Evolutionary conservation across 2,113 vertebrate genomes (phyloP).

Genomic region (Nibea coibor): DNA sequence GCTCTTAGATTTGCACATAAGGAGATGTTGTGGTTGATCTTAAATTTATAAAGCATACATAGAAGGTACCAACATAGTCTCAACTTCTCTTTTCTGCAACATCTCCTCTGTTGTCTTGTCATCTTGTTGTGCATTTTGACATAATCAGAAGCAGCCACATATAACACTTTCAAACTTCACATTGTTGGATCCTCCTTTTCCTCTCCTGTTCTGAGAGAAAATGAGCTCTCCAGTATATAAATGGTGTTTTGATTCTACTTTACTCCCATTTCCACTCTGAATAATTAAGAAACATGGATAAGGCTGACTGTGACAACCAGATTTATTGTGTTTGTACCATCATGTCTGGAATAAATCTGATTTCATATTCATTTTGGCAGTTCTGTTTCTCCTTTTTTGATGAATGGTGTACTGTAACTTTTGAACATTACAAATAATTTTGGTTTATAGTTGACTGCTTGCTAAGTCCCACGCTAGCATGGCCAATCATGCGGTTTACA

Average conservation of each 20-base stretch:
- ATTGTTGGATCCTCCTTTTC: slow-evolving; percentile 46
- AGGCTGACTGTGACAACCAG: slow-evolving; percentile 63
- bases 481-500: not conserved
- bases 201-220: slow-evolving; percentile 55
- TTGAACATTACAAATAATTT: not conserved
- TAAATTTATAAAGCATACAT: not conserved
- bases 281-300: slow-evolving; percentile 37
- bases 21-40: not conserved
- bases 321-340: slow-evolving; percentile 68
- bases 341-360: slow-evolving; percentile 72
- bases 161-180: slow-evolving; percentile 25
- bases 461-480: not conserved
- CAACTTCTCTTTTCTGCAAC: not conserved
- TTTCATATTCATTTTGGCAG: slow-evolving; percentile 28
- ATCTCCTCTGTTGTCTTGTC: slow-evolving; percentile 28
- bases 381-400: slow-evolving; percentile 7
- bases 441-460: not conserved
- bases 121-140: slow-evolving; percentile 38
- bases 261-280: slow-evolving; percentile 55
- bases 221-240: slow-evolving; percentile 46
- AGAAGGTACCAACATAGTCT: too few species aligned
- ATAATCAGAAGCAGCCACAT: slow-evolving; percentile 51
- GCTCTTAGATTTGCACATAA: not conserved
- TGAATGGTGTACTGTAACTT: not conserved
- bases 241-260: slow-evolving; percentile 52